phyloP scores from a whole-genome alignment of 2,888 invertebrate genomes.

The Agrotis clavis region DNA sequence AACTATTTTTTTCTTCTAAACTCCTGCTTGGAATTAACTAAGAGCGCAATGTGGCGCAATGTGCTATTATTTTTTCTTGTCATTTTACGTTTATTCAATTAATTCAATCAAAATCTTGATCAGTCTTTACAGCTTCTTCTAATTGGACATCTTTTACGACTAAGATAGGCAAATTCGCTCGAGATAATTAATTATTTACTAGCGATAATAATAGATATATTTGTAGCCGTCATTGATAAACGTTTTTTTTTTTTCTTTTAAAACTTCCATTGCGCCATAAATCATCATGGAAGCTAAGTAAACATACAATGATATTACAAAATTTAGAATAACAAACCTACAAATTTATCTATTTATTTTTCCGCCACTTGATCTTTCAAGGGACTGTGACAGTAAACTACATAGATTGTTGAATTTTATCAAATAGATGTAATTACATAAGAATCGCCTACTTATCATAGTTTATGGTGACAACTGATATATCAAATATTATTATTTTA shows the following conservation, averaged over 20 bases:
- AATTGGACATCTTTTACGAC: too few relatives aligned
- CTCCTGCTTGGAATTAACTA: too few relatives aligned
- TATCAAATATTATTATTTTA: slow-evolving; percentile 27
- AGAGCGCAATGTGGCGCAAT: too few relatives aligned
- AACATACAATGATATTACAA: not conserved
- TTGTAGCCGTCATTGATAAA: not conserved
- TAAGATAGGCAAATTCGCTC: too few relatives aligned
- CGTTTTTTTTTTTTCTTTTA: not conserved
- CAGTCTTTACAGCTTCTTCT: too few relatives aligned
- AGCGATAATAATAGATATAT: not conserved
- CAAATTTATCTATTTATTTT: slow-evolving; percentile 27
- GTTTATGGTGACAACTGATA: slow-evolving; percentile 16
- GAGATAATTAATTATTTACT: too few relatives aligned
- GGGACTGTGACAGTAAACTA: slow-evolving; percentile 23
- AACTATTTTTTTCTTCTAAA: not conserved
- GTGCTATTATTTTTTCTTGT: not conserved
- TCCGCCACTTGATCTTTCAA: slow-evolving; percentile 27
- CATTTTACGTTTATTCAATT: not conserved
- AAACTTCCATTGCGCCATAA: not conserved
- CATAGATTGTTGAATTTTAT: slow-evolving; percentile 23
- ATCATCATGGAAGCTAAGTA: not conserved
- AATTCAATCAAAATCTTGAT: too few relatives aligned
- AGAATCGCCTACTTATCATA: slow-evolving; percentile 24
- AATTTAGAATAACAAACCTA: slow-evolving; percentile 1
- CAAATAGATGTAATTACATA: slow-evolving; percentile 26